Evolutionary conservation across 2,797 vertebrate genomes (phyloP).

Genomic region (Etheostoma perlongum): DNA sequence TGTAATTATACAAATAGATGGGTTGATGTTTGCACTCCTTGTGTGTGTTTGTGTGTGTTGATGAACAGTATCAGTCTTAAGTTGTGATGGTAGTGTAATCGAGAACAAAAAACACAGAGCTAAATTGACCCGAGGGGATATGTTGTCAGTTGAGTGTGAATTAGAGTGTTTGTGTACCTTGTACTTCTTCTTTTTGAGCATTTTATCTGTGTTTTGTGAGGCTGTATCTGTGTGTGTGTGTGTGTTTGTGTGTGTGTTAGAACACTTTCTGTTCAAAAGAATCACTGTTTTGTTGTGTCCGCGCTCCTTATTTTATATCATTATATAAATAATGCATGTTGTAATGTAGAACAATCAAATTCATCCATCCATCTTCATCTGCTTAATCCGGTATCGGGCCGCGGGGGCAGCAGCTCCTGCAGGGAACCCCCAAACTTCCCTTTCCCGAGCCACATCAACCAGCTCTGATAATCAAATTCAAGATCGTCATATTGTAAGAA

Average conservation of each 20-base stretch:
- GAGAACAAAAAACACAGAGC: constrained; percentile 72
- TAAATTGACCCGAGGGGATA: constrained; percentile 64
- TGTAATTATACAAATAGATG: constrained; percentile 76
- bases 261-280: no score
- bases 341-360: constrained; percentile 12
- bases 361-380: no score
- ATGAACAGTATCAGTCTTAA: constrained; percentile 60
- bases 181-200: constrained; percentile 3
- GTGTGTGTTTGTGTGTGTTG: constrained; percentile 9
- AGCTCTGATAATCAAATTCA: no score
- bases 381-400: no score
- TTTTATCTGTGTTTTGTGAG: constrained; percentile 11
- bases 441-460: no score
- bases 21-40: constrained; percentile 57
- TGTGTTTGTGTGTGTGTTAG: not conserved
- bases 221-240: not conserved
- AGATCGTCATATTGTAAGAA: constrained; percentile 15
- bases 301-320: not conserved
- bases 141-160: constrained; percentile 30
- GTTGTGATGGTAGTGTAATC: constrained; percentile 65
- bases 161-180: constrained; percentile 10
- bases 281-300: not conserved
- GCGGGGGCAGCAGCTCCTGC: no score
- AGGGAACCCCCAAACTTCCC: no score
- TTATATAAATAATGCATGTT: constrained; percentile 1